Evolutionary conservation across 1,140 invertebrate species (phyloP).

Genomic region (Cataglyphis hispanica): DNA sequence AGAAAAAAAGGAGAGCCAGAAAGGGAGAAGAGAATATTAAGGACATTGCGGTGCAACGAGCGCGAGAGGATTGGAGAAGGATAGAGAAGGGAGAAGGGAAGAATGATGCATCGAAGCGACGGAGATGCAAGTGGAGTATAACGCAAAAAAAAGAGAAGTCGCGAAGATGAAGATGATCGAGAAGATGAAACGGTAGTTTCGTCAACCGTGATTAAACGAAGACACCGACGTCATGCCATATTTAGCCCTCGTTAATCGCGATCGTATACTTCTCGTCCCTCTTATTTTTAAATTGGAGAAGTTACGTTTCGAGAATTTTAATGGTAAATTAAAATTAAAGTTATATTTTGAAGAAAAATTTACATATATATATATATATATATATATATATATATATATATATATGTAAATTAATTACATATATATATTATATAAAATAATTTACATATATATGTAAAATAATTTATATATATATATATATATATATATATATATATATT

Average conservation of each 20-base stretch:
- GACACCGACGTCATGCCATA: slow-evolving; percentile 47
- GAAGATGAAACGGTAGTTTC: slow-evolving; percentile 63
- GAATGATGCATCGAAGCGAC: slow-evolving; percentile 39
- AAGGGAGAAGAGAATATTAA: slow-evolving; percentile 28
- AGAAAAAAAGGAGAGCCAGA: slow-evolving; percentile 27
- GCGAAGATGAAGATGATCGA: slow-evolving; percentile 56
- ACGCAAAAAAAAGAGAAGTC: slow-evolving; percentile 46
- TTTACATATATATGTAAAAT: too few species aligned
- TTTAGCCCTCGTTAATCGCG: slow-evolving; percentile 57
- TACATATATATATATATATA: not conserved
- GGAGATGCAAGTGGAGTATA: slow-evolving; percentile 25
- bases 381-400: not conserved
- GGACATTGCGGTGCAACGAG: not conserved
- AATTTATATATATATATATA: too few species aligned
- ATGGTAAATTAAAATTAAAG: not conserved
- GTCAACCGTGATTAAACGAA: slow-evolving; percentile 64
- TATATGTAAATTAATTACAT: too few species aligned
- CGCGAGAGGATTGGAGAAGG: not conserved
- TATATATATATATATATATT: too few species aligned
- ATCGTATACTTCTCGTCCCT: slow-evolving; percentile 19
- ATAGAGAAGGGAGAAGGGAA: not conserved
- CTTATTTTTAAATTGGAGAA: slow-evolving; percentile 12
- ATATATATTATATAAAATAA: too few species aligned
- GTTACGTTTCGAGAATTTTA: slow-evolving; percentile 2
- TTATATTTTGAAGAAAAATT: not conserved